These are phyloP conservation scores for Philaenus spumarius DNA, from an alignment of 1,140 invertebrate species.

Conservation along the genomic window DNA sequence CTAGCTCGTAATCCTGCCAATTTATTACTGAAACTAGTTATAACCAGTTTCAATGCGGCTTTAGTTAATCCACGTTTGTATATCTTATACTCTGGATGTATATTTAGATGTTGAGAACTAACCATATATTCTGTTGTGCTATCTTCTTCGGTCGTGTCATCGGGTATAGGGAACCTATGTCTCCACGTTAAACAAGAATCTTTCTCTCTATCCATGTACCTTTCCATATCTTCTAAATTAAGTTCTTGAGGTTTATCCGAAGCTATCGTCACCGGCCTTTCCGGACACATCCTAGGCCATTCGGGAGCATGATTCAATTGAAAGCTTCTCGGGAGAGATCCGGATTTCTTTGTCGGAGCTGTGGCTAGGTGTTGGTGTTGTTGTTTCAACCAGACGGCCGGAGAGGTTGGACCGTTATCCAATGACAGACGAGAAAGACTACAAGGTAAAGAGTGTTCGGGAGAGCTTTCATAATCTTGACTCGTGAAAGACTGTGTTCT, in stretches of 20 bases:
- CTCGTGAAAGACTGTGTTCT: conserved; percentile 29
- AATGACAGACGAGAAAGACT: conserved; percentile 23
- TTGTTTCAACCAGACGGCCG: conserved; percentile 53
- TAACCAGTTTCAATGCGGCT: conserved; percentile 40
- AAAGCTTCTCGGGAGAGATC: conserved; percentile 70
- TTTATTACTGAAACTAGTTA: conserved; percentile 39
- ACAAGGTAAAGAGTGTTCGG: conserved; percentile 17
- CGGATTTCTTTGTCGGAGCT: conserved; percentile 53
- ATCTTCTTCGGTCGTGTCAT: conserved; percentile 44
- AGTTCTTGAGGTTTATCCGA: conserved; percentile 54
- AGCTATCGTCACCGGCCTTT: conserved; percentile 62
- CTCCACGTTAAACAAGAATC: conserved; percentile 41
- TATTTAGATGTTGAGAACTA: conserved; percentile 43
- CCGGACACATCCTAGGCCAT: conserved; percentile 43
- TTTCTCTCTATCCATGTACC: conserved; percentile 45
- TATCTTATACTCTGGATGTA: conserved; percentile 71
- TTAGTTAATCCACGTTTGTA: conserved; percentile 43
- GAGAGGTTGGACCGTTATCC: conserved; percentile 46
- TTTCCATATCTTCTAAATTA: conserved; percentile 50
- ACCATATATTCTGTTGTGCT: conserved; percentile 42
- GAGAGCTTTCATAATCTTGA: conserved; percentile 24
- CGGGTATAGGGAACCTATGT: conserved; percentile 30
- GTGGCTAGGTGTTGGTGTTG: conserved; percentile 45
- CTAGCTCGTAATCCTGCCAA: conserved; percentile 37
- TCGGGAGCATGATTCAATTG: conserved; percentile 46